Evolutionary conservation across 1,140 invertebrate genomes (phyloP).

Genomic region (Saccostrea echinata): DNA sequence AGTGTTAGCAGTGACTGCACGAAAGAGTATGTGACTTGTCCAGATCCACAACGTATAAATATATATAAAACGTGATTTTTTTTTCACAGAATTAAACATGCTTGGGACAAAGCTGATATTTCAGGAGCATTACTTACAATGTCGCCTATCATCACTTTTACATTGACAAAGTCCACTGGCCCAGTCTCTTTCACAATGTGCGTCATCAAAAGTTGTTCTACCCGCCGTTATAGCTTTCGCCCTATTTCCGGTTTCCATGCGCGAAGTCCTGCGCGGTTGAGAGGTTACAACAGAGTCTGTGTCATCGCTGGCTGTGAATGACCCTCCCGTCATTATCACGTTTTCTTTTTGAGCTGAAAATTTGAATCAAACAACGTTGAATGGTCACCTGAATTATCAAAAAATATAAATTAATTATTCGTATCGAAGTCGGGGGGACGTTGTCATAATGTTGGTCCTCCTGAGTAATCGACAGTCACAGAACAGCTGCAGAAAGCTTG

Average conservation of each 20-base stretch:
- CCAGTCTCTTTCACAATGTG: constrained; percentile 69
- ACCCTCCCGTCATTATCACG: constrained; percentile 56
- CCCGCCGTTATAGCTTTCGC: constrained; percentile 37
- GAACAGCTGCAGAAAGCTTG: too few species aligned
- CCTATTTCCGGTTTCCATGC: constrained; percentile 41
- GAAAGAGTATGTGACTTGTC: too few species aligned
- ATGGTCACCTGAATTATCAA: not conserved
- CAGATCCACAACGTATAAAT: too few species aligned
- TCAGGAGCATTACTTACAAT: constrained; percentile 53
- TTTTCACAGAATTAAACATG: too few species aligned
- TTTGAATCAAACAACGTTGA: not conserved
- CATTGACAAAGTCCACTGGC: constrained; percentile 61
- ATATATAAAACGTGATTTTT: too few species aligned
- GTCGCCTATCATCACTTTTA: constrained; percentile 53
- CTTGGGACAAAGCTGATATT: too few species aligned
- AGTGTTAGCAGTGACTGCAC: too few species aligned
- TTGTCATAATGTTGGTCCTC: too few species aligned
- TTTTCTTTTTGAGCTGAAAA: constrained; percentile 51
- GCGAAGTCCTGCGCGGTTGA: constrained; percentile 44
- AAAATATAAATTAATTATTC: not conserved
- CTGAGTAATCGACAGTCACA: too few species aligned
- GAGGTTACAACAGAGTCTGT: constrained; percentile 35
- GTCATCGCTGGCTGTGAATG: constrained; percentile 45
- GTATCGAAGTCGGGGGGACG: too few species aligned
- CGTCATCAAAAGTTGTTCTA: constrained; percentile 63